Conservation (phyloP, 2,113 vertebrate species). For the Antechinus stuartii region DNA sequence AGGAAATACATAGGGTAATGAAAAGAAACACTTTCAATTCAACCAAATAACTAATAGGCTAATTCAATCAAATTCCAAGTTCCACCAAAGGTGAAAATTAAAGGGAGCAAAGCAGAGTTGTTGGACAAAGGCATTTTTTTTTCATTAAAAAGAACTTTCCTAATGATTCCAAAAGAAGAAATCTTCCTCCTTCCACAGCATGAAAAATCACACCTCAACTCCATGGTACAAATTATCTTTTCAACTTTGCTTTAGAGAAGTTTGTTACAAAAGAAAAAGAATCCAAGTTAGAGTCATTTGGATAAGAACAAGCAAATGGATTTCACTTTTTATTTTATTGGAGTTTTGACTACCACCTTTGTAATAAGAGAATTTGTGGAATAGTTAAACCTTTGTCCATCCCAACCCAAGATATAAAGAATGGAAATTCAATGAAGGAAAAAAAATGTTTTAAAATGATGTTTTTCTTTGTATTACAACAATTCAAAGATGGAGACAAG, state of each 20-base stretch:
- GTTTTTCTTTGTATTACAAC: slow-evolving; percentile 33
- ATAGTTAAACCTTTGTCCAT: background rate
- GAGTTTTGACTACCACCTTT: background rate
- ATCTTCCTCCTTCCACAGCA: background rate
- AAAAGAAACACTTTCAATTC: background rate
- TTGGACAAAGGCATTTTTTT: background rate
- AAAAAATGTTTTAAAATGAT: slow-evolving; percentile 6
- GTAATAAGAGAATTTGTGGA: slow-evolving; percentile 26
- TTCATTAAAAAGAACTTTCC: background rate
- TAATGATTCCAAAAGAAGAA: background rate
- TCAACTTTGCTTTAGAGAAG: background rate
- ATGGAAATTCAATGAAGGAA: slow-evolving; percentile 38
- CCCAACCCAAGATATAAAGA: background rate
- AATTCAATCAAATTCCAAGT: background rate
- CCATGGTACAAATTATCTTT: background rate
- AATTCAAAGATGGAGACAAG: slow-evolving; percentile 34
- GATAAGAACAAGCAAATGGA: background rate
- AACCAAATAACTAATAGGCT: background rate
- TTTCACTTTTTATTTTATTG: background rate
- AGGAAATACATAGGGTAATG: background rate
- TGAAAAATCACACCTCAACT: background rate
- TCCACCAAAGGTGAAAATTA: background rate
- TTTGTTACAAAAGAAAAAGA: background rate
- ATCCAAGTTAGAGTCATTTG: background rate
- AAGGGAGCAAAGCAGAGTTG: background rate